These are phyloP conservation scores for Nanorana parkeri DNA, from an alignment of 2,113 vertebrate species.

Conservation along the genomic window DNA sequence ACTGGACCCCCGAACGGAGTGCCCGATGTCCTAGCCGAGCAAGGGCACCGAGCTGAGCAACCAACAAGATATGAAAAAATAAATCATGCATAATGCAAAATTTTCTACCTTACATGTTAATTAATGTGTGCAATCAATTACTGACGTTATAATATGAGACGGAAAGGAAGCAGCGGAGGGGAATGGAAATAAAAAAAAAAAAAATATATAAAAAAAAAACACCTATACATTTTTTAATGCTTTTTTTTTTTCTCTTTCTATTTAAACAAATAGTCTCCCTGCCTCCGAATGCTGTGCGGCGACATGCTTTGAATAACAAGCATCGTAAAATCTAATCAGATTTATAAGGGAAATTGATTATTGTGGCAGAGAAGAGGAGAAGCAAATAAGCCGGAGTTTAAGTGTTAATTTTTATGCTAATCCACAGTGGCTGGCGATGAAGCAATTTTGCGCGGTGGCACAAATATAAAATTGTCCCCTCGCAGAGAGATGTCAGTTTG, in stretches of 20 bases:
- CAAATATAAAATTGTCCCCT: constrained; percentile 99
- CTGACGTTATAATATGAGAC: constrained; percentile 85
- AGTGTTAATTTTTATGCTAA: constrained; percentile 99
- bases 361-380: constrained; percentile 98
- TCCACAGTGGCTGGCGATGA: constrained; percentile 96
- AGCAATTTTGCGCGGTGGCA: constrained; percentile 96
- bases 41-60: constrained; percentile 83
- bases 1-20: constrained; percentile 78
- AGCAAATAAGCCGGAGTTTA: constrained; percentile 99
- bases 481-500: constrained; percentile 99
- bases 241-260: constrained; percentile 78
- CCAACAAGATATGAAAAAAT: constrained; percentile 87
- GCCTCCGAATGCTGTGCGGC: constrained; percentile 85
- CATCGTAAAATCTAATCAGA: constrained; percentile 99
- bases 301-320: constrained; percentile 99
- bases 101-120: constrained; percentile 91
- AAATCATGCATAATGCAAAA: constrained; percentile 88
- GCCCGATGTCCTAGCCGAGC: constrained; percentile 81
- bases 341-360: constrained; percentile 99
- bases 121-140: constrained; percentile 93
- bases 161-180: constrained; percentile 80
- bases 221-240: constrained; percentile 95
- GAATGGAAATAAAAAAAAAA: constrained; percentile 79
- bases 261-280: constrained; percentile 96
- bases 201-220: constrained; percentile 65